A percentile compares a stretch with the other conserved stretches of the same genome.
Conservation (phyloP, 2,888 invertebrate genomes). For the Caenorhabditis sp. region DNA sequence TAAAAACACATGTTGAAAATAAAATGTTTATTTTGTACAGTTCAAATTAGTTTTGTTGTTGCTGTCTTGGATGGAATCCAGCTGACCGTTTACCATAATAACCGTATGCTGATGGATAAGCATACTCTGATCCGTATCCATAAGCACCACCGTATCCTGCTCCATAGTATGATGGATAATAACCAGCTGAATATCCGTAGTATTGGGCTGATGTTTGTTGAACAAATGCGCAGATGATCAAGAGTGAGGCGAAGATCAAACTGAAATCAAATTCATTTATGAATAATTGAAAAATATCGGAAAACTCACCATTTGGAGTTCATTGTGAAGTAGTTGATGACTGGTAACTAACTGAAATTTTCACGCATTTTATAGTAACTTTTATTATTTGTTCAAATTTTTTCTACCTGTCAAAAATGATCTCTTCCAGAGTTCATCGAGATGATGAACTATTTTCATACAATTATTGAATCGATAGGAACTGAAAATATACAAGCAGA, state of each 20-base stretch:
- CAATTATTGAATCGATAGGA: no score
- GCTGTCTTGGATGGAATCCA: slow-evolving; percentile 22
- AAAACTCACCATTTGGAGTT: slow-evolving; percentile 1
- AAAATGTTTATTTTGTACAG: no score
- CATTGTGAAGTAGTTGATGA: neutral
- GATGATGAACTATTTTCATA: no score
- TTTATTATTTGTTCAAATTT: no score
- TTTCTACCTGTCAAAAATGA: no score
- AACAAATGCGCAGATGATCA: slow-evolving; percentile 1
- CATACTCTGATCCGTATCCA: slow-evolving; percentile 5
- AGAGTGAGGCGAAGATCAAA: neutral
- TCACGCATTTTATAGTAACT: no score
- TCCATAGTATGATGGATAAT: neutral
- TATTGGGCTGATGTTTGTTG: neutral
- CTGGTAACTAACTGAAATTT: no score
- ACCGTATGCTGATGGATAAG: slow-evolving; percentile 33
- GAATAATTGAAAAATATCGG: neutral
- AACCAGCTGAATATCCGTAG: neutral
- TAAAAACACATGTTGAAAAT: no score
- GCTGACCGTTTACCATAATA: slow-evolving; percentile 43
- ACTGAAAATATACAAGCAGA: no score
- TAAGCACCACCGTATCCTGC: neutral
- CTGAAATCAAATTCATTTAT: neutral
- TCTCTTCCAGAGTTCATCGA: no score
- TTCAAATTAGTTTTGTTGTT: no score